Base-by-base conservation (phyloP, 30 jellyfish, hydroid and myxozoan species). In the Aurelia coerulea region DNA sequence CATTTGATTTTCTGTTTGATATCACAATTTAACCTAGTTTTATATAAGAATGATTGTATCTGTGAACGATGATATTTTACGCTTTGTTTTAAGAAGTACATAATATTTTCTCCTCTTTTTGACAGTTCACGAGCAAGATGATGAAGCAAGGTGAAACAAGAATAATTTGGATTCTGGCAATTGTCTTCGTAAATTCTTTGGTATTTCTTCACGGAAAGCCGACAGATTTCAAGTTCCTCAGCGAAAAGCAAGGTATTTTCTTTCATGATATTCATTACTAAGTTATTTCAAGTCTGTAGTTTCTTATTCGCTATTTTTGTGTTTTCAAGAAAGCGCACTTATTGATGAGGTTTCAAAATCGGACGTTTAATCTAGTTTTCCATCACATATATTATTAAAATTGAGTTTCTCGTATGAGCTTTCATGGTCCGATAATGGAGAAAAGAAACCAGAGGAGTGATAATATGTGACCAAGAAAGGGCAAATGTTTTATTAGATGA, bases 231-330 rank as follows among this genome's bases (percentile, higher is more conserved):
- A 41, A 72, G 74, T 83, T 83, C 62, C 62, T 83, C 73, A 62
- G 64, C 76, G 76, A 62, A 39, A 73, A 83, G 37, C 92, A 83
- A 83, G 92, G 92, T 83, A 31, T 7, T 73, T 42, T n/a, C 49
- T 4, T 41, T 31, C 1, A 52, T 6, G 7, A 31, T 71, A 11
- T 71, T 3, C 19, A 14, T 71, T 16, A 31, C 39, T 1, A 10
- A 46, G 56, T 46, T 46, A 46, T 46, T 46, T 46, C 56, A 46
- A 46, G 56, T 46, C 15, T 14, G 6, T 5, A 1, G 12, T 46
- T 5, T 46, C 6, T 46, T 7, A 46, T 46, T 46, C 8, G 6
- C 14, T 4, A 6, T 46, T 46, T 46, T 46, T 4, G 56, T 46
- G 56, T 46, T 46, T 42, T 46, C 4, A 41, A 1, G 70, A 60